Evolutionary conservation across 2,113 vertebrate genomes (phyloP).

Genomic region (Paradoxurus hermaphroditus): DNA sequence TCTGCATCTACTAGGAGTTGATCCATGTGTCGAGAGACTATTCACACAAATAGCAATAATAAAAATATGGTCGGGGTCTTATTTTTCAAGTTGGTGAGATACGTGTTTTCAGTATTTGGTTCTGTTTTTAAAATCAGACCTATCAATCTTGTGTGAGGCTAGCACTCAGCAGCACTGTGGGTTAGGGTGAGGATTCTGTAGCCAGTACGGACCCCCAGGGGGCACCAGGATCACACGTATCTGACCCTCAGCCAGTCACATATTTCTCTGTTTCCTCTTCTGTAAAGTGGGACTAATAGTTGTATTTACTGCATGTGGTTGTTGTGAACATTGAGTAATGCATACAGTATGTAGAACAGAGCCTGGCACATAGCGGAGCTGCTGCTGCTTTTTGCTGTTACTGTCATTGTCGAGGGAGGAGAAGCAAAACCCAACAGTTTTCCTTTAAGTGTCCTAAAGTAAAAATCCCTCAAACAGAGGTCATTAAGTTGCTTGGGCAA

Average conservation of each 20-base stretch:
- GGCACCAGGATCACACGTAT: background rate
- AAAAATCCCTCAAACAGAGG: background rate
- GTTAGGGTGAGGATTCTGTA: background rate
- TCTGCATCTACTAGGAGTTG: background rate
- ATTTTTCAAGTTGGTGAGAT: background rate
- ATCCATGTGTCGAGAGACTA: background rate
- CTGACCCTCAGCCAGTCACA: background rate
- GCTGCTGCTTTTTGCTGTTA: background rate
- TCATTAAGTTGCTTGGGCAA: background rate
- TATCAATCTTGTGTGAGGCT: background rate
- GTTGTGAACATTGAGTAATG: background rate
- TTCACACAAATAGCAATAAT: background rate
- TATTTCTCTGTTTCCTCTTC: background rate
- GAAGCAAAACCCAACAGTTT: background rate
- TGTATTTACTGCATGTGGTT: background rate
- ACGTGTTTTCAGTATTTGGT: background rate
- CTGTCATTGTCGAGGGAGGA: background rate
- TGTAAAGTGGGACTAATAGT: background rate
- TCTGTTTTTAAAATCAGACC: background rate
- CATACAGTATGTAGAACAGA: background rate
- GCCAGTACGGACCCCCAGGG: background rate
- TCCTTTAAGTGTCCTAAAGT: background rate
- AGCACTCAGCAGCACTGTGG: background rate
- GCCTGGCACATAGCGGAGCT: background rate
- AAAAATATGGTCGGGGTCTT: background rate